Evolutionary conservation across 2,888 invertebrate species (phyloP).

Genomic region (Epinotia demarniana): DNA sequence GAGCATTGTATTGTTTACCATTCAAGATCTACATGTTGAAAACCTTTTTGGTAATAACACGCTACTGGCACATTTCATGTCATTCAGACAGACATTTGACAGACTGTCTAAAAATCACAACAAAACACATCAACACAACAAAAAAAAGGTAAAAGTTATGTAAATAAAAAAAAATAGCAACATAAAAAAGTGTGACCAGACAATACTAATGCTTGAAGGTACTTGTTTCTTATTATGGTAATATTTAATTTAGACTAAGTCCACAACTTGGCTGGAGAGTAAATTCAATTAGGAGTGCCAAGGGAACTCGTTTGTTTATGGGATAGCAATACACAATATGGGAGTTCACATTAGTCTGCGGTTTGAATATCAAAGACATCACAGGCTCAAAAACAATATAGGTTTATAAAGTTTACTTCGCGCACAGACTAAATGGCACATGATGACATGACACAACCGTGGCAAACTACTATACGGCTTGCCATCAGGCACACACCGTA

Average conservation of each 20-base stretch:
- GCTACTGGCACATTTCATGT: slow-evolving; percentile 26
- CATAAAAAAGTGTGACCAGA: slow-evolving; percentile 3
- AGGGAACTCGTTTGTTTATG: not conserved
- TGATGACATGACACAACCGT: too few relatives aligned
- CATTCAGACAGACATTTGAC: slow-evolving; percentile 18
- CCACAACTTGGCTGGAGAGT: not conserved
- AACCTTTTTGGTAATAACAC: not conserved
- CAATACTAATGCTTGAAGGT: slow-evolving; percentile 28
- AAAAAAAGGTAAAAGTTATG: slow-evolving; percentile 33
- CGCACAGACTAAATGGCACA: too few relatives aligned
- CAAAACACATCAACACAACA: slow-evolving; percentile 25
- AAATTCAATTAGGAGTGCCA: not conserved
- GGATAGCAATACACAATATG: too few relatives aligned
- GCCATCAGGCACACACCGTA: too few relatives aligned
- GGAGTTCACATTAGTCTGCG: too few relatives aligned
- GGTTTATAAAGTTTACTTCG: too few relatives aligned
- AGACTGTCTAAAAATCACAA: slow-evolving; percentile 26
- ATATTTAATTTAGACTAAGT: not conserved
- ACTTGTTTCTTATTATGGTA: not conserved
- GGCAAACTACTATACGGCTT: too few relatives aligned
- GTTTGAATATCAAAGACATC: too few relatives aligned
- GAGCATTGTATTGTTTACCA: too few relatives aligned
- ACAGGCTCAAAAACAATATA: too few relatives aligned
- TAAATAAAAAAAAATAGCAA: slow-evolving; percentile 1
- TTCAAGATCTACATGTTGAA: too few relatives aligned